A percentile compares a stretch with the other conserved stretches of the same genome.
Conservation (phyloP, 2,797 vertebrate species). For the Scyliorhinus canicula region DNA sequence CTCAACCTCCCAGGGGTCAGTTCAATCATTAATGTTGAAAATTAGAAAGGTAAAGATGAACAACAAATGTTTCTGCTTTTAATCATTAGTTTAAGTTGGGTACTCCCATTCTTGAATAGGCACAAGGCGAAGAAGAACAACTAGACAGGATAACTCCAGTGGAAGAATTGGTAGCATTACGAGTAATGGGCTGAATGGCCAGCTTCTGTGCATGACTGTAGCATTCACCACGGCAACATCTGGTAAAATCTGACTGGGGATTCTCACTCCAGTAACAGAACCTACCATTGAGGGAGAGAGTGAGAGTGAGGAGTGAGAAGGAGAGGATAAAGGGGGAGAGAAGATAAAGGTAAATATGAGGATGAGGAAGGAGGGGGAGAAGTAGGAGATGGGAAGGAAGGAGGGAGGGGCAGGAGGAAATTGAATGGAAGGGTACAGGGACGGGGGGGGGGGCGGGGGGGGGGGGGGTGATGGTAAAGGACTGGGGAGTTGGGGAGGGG, state of each 20-base stretch:
- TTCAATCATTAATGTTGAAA: background rate
- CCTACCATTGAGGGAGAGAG: background rate
- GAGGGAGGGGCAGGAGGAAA: background rate
- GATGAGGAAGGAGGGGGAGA: background rate
- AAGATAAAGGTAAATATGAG: background rate
- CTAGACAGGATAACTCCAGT: background rate
- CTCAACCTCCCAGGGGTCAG: background rate
- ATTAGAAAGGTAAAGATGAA: background rate
- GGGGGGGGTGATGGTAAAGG: background rate
- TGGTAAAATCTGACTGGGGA: background rate
- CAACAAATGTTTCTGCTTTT: background rate
- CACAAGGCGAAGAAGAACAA: background rate
- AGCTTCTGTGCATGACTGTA: background rate
- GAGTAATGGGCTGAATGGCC: background rate
- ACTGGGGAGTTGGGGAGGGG: background rate
- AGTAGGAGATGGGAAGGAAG: background rate
- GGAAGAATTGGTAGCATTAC: background rate
- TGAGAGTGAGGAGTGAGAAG: background rate
- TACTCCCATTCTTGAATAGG: background rate
- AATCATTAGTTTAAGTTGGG: background rate
- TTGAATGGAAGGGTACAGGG: too few relatives aligned
- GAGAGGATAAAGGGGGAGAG: background rate
- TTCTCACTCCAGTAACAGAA: background rate
- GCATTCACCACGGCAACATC: background rate
- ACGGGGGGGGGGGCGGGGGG: too few relatives aligned